These are phyloP conservation scores for Otolemur crassicaudatus DNA, from an alignment of 2,797 vertebrate species.

Conservation along the genomic window DNA sequence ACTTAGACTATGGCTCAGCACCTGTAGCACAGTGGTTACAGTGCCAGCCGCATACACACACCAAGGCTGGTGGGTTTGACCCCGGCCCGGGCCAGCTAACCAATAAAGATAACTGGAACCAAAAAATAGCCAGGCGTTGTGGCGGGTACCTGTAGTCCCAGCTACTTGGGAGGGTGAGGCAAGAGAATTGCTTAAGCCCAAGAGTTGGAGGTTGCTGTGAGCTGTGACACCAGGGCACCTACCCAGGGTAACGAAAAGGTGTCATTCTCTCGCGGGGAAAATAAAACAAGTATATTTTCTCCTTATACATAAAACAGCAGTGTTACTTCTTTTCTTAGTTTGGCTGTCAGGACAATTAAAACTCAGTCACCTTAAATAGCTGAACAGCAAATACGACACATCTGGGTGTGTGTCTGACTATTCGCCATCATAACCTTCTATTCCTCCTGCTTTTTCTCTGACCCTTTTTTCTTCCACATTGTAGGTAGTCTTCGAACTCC, in stretches of 20 bases:
- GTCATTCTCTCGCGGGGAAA: neutral
- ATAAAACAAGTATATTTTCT: neutral
- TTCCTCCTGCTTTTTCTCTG: neutral
- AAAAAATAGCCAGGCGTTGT: no score
- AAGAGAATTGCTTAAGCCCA: no score
- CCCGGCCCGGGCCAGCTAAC: no score
- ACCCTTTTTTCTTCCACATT: neutral
- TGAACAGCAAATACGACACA: neutral
- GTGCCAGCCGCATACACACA: no score
- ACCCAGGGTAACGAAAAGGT: neutral
- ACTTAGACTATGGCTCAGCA: no score
- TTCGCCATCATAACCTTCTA: neutral
- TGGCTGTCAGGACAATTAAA: neutral
- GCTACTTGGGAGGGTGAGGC: no score
- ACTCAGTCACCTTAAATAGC: neutral
- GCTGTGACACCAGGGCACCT: no score
- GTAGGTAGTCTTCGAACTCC: neutral
- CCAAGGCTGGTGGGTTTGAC: no score
- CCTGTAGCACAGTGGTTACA: no score
- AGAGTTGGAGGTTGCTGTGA: no score
- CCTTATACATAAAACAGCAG: neutral
- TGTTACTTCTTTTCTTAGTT: neutral
- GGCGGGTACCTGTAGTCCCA: no score
- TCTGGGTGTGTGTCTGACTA: neutral
- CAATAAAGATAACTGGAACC: no score